Evolutionary conservation across 2,113 vertebrate species (phyloP).

Genomic region (Gracilinanus agilis): DNA sequence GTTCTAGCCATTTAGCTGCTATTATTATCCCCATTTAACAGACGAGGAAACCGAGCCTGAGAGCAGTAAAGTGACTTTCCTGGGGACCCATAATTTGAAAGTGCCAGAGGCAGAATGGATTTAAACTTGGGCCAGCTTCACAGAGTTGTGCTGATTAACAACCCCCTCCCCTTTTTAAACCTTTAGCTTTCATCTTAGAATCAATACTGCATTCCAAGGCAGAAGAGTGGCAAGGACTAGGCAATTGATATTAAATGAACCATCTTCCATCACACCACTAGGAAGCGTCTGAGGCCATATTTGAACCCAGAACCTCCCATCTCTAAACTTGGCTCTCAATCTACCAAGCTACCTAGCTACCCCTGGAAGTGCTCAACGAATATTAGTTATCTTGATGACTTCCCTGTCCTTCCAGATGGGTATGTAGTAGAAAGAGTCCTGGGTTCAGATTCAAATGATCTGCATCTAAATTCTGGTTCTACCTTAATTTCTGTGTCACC

Average conservation of each 20-base stretch:
- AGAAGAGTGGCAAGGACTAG: no score
- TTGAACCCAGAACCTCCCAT: no score
- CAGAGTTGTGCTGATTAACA: not conserved
- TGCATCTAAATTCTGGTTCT: not conserved
- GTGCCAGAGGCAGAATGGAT: not conserved
- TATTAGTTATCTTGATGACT: not conserved
- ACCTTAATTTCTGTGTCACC: not conserved
- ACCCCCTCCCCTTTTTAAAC: no score
- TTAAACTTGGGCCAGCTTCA: not conserved
- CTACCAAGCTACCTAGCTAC: no score
- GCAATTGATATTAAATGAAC: no score
- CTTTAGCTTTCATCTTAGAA: no score
- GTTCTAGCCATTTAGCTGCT: not conserved
- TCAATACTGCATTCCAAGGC: no score
- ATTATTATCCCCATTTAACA: not conserved
- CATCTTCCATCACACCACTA: no score
- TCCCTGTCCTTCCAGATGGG: not conserved
- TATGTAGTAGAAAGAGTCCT: not conserved
- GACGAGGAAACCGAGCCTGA: not conserved
- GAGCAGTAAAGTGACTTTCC: not conserved
- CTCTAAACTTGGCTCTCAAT: no score
- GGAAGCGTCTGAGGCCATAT: no score
- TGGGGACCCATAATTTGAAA: not conserved
- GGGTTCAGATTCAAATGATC: not conserved
- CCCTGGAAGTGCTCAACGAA: not conserved